phyloP scores from a whole-genome alignment of 2,113 vertebrate species.

The Phasianus colchicus region DNA sequence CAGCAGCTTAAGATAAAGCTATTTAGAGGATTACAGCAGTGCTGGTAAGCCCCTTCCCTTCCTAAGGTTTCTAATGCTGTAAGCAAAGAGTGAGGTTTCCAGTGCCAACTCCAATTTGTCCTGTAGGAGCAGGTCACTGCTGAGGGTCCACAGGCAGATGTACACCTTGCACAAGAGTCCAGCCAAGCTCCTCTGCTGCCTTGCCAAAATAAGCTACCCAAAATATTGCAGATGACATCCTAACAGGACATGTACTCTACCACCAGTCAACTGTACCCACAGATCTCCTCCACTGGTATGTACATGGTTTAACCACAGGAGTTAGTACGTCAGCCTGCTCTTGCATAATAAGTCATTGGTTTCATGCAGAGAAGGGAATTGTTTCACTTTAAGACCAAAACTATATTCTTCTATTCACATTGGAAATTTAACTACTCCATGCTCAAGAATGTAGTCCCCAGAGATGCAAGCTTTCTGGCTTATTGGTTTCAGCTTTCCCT shows the following conservation, averaged over 20 bases:
- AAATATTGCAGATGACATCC: neutral
- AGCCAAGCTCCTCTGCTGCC: neutral
- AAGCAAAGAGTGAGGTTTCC: neutral
- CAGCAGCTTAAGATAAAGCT: neutral
- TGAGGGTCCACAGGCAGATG: neutral
- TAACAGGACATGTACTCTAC: neutral
- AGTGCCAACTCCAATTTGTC: neutral
- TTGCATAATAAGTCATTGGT: neutral
- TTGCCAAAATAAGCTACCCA: neutral
- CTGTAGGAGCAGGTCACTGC: neutral
- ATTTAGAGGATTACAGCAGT: neutral
- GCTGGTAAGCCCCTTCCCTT: neutral
- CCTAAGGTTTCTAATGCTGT: neutral
- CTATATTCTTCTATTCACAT: neutral
- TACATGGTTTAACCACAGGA: neutral
- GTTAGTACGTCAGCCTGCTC: neutral
- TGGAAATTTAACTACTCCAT: neutral
- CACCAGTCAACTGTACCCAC: accelerated
- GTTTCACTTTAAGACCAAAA: neutral
- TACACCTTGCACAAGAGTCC: neutral
- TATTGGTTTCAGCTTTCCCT: neutral
- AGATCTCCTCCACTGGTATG: neutral
- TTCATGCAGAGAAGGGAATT: neutral
- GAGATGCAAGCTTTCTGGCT: neutral
- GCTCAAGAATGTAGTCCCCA: neutral